Base-by-base conservation (phyloP, 92 coral and sea anemone genomes). In the Pocillopora grandis region DNA sequence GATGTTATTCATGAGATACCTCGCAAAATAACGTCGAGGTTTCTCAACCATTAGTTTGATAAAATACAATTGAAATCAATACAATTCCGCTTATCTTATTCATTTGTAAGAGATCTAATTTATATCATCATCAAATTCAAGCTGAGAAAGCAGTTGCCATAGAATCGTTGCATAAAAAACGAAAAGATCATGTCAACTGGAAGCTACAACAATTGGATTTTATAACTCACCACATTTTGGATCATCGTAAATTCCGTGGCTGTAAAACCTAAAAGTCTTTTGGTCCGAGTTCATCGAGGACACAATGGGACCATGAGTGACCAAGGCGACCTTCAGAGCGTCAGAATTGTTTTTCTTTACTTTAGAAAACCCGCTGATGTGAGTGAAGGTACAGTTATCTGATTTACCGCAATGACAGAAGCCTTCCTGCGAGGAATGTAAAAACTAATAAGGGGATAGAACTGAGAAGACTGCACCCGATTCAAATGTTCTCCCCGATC, bases 181-280 rank as follows among this genome's bases (percentile, higher is more conserved):
- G 31, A 27, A 42, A 42, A 42, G 52, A 7, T 7, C 52, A 42
- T 42, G 52, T 42, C 52, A 42, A 0, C 1, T 42, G 5, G 8
- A 7, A 3, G 7, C 52, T 3, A 42, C 52, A 42, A 42, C 5
- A 42, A 2, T 42, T 3, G 52, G 5, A 18, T 74, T 10, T 56
- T 20, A 21, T 10, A 17, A 83, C 98, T 94, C 81, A 95, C 98
- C 88, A 87, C 96, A 92, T 62, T 81, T 37, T 3, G 86, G 84
- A 81, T 95, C 98, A 67, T 94, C 95, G 71, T 94, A 95, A 58
- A 95, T 85, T 9, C 98, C 98, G 62, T 88, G 88, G 84, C 98
- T 90, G 84, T 94, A 95, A 86, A 94, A 95, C 55, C 98, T 72
- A 60, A 95, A 92, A 5, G 96, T 94, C 77, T 95, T 95, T 14